These are phyloP conservation scores for Crotalus helleri DNA, from an alignment of 2,113 vertebrate genomes.

Conservation along the genomic window DNA sequence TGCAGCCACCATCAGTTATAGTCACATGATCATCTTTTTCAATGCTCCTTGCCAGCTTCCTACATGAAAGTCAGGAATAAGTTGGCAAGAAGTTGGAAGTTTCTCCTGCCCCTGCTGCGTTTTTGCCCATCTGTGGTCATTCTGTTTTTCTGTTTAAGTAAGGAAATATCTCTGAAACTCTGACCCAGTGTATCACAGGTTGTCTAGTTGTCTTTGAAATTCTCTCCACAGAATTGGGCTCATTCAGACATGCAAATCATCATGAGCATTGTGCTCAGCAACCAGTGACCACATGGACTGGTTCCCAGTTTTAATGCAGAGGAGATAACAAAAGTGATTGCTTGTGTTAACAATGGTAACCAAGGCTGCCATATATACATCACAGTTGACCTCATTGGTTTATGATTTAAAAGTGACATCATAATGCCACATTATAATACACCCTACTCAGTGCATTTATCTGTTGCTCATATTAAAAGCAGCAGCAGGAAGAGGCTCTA, in stretches of 20 bases:
- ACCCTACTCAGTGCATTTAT: not conserved
- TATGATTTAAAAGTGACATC: conserved; percentile 4
- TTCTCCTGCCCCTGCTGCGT: not conserved
- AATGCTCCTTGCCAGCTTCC: not conserved
- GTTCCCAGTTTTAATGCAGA: not conserved
- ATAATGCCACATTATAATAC: not conserved
- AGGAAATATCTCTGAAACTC: not conserved
- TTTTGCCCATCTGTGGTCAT: not conserved
- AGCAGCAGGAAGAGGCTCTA: not conserved
- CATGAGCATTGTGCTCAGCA: not conserved
- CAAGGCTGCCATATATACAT: not conserved
- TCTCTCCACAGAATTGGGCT: not conserved
- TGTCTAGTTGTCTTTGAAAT: not conserved
- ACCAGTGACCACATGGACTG: too few relatives aligned
- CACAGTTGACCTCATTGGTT: not conserved
- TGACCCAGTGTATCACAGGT: not conserved
- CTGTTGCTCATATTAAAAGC: not conserved
- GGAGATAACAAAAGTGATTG: not conserved
- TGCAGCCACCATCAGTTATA: not conserved
- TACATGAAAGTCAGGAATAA: not conserved
- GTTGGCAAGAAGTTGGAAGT: not conserved
- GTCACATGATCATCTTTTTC: not conserved
- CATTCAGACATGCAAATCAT: not conserved
- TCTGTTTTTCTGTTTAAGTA: not conserved
- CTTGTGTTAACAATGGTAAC: not conserved